Evolutionary conservation across 2,888 invertebrate species (phyloP).

Genomic region (Dasysyrphus tricinctus): DNA sequence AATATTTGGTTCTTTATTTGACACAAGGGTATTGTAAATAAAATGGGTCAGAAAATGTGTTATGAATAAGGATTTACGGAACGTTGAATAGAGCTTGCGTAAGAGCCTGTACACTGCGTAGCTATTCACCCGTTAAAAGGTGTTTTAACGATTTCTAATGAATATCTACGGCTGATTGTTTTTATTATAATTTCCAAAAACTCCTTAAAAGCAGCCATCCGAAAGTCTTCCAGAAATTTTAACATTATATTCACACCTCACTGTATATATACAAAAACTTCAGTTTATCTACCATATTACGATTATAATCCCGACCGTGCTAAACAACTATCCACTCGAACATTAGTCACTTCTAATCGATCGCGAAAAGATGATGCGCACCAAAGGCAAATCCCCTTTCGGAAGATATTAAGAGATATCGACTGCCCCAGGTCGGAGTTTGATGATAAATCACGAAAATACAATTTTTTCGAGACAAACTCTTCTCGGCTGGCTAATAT

Average conservation of each 20-base stretch:
- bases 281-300: constrained; percentile 69
- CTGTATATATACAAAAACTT: constrained; percentile 8
- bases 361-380: constrained; percentile 75
- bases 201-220: no score
- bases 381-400: constrained; percentile 75
- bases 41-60: no score
- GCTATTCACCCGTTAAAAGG: no score
- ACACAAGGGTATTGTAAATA: no score
- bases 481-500: constrained; percentile 9
- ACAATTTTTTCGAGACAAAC: constrained; percentile 53
- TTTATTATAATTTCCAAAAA: no score
- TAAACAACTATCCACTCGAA: constrained; percentile 73
- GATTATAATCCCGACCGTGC: constrained; percentile 66
- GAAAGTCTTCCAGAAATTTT: no score
- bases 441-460: constrained; percentile 74
- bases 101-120: no score
- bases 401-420: constrained; percentile 76
- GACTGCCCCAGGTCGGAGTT: constrained; percentile 70
- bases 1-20: no score
- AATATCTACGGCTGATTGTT: no score
- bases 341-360: constrained; percentile 75
- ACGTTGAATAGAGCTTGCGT: no score
- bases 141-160: no score
- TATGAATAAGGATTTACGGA: no score
- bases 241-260: background rate